Percentiles rank a stretch among this genome's conserved stretches.
These are phyloP conservation scores for Gobius niger DNA, from an alignment of 2,113 vertebrate genomes.

Conservation along the genomic window DNA sequence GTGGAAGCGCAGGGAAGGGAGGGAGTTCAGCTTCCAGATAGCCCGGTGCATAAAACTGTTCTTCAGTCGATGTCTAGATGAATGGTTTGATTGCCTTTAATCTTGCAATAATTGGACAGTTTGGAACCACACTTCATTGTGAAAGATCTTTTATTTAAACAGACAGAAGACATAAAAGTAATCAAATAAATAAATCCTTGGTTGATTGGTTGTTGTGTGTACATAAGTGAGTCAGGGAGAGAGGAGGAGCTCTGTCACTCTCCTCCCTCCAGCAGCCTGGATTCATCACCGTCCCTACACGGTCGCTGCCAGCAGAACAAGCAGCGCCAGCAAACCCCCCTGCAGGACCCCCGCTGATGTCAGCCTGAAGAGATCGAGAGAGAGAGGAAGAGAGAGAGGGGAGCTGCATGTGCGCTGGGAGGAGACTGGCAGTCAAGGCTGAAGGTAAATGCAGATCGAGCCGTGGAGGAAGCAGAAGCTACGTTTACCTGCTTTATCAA, in stretches of 20 bases:
- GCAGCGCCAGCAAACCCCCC: constrained; percentile 73
- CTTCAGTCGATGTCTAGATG: too few species aligned
- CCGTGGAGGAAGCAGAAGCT: too few species aligned
- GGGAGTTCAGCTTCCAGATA: too few species aligned
- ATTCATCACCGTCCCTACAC: constrained; percentile 12
- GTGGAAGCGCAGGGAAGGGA: too few species aligned
- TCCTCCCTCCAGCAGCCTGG: constrained; percentile 30
- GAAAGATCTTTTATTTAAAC: too few species aligned
- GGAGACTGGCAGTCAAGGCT: constrained; percentile 22
- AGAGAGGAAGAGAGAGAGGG: constrained; percentile 18
- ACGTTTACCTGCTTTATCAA: background rate
- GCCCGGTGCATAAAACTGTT: too few species aligned
- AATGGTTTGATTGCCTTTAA: too few species aligned
- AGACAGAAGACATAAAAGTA: too few species aligned
- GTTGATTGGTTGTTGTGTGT: background rate
- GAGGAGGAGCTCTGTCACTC: constrained; percentile 19
- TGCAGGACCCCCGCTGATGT: constrained; percentile 84
- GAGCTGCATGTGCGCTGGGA: constrained; percentile 26
- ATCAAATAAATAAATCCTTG: too few species aligned
- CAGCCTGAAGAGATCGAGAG: constrained; percentile 51
- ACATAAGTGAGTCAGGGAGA: constrained; percentile 3
- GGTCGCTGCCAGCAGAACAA: constrained; percentile 22
- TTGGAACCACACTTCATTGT: too few species aligned
- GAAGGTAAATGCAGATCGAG: constrained; percentile 2
- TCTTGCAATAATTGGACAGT: too few species aligned